Evolutionary conservation across 2,113 vertebrate genomes (phyloP).

Genomic region (Oreochromis spilurus): DNA sequence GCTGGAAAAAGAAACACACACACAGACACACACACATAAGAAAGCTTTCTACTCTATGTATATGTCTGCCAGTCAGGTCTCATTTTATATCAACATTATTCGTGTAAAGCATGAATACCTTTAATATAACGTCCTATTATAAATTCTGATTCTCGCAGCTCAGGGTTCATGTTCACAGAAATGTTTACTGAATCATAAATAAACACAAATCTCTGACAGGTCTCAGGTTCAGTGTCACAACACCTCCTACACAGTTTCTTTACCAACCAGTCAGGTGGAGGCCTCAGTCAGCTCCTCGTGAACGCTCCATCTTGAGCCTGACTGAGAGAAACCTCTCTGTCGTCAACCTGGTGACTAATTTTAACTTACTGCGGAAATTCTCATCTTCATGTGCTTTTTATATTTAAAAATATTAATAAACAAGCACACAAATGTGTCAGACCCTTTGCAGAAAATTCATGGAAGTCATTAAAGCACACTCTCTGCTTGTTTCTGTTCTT

Average conservation of each 20-base stretch:
- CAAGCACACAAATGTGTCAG: background rate
- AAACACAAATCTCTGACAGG: background rate
- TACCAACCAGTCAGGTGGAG: background rate
- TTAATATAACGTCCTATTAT: background rate
- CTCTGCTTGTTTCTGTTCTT: background rate
- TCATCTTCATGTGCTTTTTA: background rate
- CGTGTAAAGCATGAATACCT: background rate
- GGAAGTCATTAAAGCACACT: background rate
- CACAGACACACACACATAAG: background rate
- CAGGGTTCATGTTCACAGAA: background rate
- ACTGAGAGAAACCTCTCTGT: background rate
- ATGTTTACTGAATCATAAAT: background rate
- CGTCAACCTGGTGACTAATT: background rate
- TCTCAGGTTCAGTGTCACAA: background rate
- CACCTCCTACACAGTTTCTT: background rate
- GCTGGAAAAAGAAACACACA: background rate
- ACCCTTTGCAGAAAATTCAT: background rate
- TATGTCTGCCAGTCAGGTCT: background rate
- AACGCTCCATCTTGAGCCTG: background rate
- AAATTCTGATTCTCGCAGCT: background rate
- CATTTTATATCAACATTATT: background rate
- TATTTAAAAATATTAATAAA: background rate
- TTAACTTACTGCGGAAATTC: background rate
- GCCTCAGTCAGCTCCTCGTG: background rate
- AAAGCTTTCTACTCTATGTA: background rate